A percentile compares a stretch with the other conserved stretches of the same genome.
Evolutionary conservation across 2,113 vertebrate species (phyloP).

Genomic region (Nibea albiflora): DNA sequence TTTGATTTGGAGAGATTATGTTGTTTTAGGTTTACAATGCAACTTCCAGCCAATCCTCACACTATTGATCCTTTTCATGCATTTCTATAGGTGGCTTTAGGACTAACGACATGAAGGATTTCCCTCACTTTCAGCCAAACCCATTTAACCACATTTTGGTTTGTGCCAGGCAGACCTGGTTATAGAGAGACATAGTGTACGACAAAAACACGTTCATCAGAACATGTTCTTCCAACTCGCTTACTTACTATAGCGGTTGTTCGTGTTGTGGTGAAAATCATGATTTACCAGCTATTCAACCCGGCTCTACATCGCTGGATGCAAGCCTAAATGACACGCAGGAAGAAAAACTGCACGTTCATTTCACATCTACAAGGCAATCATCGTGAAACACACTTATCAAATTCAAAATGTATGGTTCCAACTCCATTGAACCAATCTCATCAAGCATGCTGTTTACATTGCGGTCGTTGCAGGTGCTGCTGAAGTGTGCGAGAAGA

Average conservation of each 20-base stretch:
- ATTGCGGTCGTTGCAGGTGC: constrained; percentile 44
- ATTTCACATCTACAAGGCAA: constrained; percentile 20
- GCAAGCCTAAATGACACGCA: background rate
- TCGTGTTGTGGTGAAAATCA: constrained; percentile 2
- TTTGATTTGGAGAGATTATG: constrained; percentile 42
- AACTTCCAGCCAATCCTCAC: background rate
- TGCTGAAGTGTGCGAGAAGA: constrained; percentile 49
- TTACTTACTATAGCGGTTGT: background rate
- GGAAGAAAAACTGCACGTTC: background rate
- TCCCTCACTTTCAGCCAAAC: constrained; percentile 1
- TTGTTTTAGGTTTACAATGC: constrained; percentile 10
- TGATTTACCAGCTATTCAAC: background rate
- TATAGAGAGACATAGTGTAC: background rate
- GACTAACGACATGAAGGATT: background rate
- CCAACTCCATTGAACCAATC: constrained; percentile 7
- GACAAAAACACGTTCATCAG: background rate
- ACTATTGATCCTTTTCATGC: background rate
- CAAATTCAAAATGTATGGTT: constrained; percentile 17
- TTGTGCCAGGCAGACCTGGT: background rate
- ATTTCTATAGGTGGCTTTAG: background rate
- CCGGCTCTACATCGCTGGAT: background rate
- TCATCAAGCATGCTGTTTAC: constrained; percentile 41
- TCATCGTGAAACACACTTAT: constrained; percentile 32
- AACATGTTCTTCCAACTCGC: background rate
- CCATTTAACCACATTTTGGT: background rate